phyloP scores from a whole-genome alignment of 2,888 invertebrate species.

The Cactoblastis cactorum region DNA sequence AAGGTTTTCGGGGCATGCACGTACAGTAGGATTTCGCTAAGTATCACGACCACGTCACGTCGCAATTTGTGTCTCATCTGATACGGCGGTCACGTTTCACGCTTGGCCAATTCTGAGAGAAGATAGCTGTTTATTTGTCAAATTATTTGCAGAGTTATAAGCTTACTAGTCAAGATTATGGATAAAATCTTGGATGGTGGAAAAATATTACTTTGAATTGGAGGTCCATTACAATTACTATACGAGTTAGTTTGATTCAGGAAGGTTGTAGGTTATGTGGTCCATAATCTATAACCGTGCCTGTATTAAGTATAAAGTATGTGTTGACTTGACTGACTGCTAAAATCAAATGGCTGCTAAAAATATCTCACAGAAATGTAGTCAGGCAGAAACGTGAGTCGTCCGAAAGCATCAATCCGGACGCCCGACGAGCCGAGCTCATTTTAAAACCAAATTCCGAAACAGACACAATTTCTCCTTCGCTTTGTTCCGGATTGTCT shows the following conservation, averaged over 20 bases:
- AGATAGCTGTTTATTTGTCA: not conserved
- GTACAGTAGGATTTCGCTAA: not conserved
- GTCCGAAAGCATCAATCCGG: not conserved
- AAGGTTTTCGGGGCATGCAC: not conserved
- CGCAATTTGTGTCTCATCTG: not conserved
- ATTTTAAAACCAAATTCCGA: not conserved
- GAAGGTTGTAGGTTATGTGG: too few species aligned
- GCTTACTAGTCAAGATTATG: too few species aligned
- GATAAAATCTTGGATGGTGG: too few species aligned
- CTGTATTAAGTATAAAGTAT: too few species aligned
- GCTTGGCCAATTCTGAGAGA: not conserved
- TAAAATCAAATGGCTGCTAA: not conserved
- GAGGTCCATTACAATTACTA: too few species aligned
- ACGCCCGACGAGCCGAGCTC: not conserved
- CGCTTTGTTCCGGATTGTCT: not conserved
- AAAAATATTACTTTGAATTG: too few species aligned
- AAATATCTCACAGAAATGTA: not conserved
- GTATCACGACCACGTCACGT: not conserved
- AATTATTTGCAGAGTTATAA: too few species aligned
- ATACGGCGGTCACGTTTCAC: not conserved
- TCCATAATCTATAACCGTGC: too few species aligned
- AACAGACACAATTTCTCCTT: not conserved
- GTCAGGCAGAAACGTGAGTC: not conserved
- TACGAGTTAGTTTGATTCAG: too few species aligned
- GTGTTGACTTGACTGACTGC: too few species aligned